These are phyloP conservation scores for Cephus spinipes DNA, from an alignment of 2,888 invertebrate genomes.

Conservation along the genomic window DNA sequence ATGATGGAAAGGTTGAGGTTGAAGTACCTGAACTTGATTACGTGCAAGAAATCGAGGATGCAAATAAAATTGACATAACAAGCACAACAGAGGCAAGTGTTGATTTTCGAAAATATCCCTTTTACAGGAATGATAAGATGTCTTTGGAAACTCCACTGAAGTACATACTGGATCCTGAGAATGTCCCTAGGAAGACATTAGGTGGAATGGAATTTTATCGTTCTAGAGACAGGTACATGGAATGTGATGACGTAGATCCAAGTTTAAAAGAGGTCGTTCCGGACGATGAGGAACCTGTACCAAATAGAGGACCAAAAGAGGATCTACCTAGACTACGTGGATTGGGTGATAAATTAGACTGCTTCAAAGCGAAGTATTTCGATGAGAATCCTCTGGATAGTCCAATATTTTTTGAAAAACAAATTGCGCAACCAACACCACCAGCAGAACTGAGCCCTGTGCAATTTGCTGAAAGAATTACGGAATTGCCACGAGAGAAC, in stretches of 20 bases:
- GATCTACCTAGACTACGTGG: constrained; percentile 69
- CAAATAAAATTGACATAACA: constrained; percentile 42
- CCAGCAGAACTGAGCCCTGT: constrained; percentile 46
- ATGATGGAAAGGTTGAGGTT: constrained; percentile 40
- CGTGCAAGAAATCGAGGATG: constrained; percentile 44
- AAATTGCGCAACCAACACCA: constrained; percentile 49
- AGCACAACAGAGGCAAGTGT: constrained; percentile 27
- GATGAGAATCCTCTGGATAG: constrained; percentile 81
- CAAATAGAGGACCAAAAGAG: constrained; percentile 46
- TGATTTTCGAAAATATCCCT: constrained; percentile 73
- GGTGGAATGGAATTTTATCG: constrained; percentile 81
- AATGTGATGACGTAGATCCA: constrained; percentile 62
- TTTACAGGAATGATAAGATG: constrained; percentile 69
- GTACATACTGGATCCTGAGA: constrained; percentile 75
- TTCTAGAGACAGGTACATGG: constrained; percentile 67
- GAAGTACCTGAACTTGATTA: constrained; percentile 51
- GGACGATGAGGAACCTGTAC: constrained; percentile 43
- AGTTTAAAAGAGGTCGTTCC: constrained; percentile 54
- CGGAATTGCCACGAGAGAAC: constrained; percentile 39
- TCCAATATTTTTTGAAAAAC: constrained; percentile 73
- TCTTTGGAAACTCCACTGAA: constrained; percentile 73
- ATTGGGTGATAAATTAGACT: constrained; percentile 80
- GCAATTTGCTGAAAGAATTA: constrained; percentile 46
- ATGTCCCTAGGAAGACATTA: constrained; percentile 74
- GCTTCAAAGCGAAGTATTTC: constrained; percentile 80